Evolutionary conservation across 2,113 vertebrate species (phyloP).

Genomic region (Solea senegalensis): DNA sequence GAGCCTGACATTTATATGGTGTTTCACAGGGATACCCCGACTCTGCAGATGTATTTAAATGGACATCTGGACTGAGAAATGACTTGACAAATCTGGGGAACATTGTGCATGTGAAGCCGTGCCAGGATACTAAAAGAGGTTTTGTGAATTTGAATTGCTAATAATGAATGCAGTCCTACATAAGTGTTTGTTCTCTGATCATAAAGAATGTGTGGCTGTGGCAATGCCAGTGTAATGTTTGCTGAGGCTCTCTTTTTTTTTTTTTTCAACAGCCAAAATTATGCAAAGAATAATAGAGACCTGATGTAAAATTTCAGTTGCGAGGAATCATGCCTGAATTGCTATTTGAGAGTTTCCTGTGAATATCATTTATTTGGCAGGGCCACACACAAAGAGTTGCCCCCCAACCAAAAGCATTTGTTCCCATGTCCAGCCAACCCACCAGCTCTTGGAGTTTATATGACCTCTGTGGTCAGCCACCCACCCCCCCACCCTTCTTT

Average conservation of each 20-base stretch:
- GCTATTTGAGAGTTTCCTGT: conserved; percentile 24
- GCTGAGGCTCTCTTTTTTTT: neutral
- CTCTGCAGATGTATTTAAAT: conserved; percentile 63
- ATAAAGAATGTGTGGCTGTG: conserved; percentile 13
- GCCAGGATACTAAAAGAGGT: conserved; percentile 37
- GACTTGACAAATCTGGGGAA: conserved; percentile 66
- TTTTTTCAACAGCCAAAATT: conserved; percentile 19
- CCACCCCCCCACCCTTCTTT: too few species aligned
- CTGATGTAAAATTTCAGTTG: conserved; percentile 23
- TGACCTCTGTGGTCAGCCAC: neutral
- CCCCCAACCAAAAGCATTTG: neutral
- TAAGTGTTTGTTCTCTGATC: conserved; percentile 28
- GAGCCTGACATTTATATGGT: conserved; percentile 71
- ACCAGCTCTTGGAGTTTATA: neutral
- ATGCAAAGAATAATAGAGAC: conserved; percentile 33
- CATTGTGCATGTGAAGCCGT: conserved; percentile 63
- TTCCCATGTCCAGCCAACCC: neutral
- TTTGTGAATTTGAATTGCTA: conserved; percentile 33
- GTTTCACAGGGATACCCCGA: conserved; percentile 64
- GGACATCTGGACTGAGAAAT: conserved; percentile 70
- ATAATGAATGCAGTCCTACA: conserved; percentile 24
- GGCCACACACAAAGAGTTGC: conserved; percentile 15
- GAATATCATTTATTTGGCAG: conserved; percentile 5
- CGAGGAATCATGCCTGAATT: conserved; percentile 2
- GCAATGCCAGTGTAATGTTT: conserved; percentile 3